These are phyloP conservation scores for Perdix hodgsoniae DNA, from an alignment of 2,797 vertebrate genomes.

Conservation along the genomic window DNA sequence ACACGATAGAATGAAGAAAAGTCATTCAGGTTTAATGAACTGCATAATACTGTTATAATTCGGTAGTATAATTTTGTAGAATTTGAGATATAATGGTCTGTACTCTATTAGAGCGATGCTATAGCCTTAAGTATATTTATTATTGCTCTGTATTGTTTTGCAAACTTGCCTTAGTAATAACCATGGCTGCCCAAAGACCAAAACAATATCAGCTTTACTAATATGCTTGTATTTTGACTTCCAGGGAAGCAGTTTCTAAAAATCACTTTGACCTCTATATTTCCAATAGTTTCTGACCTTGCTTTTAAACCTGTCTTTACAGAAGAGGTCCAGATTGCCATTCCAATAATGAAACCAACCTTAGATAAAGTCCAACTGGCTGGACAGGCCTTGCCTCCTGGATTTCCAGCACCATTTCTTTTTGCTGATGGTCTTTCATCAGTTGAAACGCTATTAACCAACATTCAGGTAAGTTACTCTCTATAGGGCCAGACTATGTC, in stretches of 20 bases:
- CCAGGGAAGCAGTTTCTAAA: constrained; percentile 15
- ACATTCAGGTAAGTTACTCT: constrained; percentile 90
- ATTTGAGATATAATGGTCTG: background rate
- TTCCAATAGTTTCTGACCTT: constrained; percentile 54
- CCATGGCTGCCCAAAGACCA: background rate
- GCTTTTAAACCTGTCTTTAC: constrained; percentile 66
- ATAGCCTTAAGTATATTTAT: background rate
- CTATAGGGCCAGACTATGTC: background rate
- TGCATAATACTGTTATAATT: constrained; percentile 25
- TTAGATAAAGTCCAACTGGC: constrained; percentile 88
- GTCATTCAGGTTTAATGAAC: constrained; percentile 37
- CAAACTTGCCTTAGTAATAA: background rate
- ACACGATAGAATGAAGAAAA: background rate
- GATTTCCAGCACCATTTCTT: constrained; percentile 91
- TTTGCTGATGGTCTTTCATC: constrained; percentile 93
- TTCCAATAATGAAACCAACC: constrained; percentile 87
- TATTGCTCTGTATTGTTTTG: background rate
- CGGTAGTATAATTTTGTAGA: constrained; percentile 17
- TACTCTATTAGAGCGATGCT: background rate
- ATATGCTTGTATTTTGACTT: background rate
- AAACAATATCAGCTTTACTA: background rate
- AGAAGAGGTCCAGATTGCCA: constrained; percentile 88
- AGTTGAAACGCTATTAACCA: constrained; percentile 94
- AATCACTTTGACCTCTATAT: background rate
- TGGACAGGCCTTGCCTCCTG: constrained; percentile 87